These are phyloP conservation scores for Lottia gigantea DNA, from an alignment of 2,888 invertebrate genomes.

Conservation along the genomic window DNA sequence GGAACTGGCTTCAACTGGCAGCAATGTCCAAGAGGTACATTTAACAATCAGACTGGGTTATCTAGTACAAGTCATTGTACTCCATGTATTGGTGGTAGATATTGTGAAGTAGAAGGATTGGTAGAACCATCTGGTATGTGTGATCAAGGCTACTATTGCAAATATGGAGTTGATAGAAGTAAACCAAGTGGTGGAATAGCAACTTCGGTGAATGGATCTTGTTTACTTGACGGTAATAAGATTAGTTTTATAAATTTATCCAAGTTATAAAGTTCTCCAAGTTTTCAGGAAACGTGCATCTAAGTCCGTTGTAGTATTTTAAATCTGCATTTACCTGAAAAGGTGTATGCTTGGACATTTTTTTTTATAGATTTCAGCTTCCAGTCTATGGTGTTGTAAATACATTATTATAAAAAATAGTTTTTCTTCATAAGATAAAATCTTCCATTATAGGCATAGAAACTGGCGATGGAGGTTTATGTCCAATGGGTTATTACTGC, in stretches of 20 bases:
- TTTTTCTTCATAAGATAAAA: too few relatives aligned
- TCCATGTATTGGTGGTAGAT: constrained; percentile 60
- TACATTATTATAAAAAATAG: too few relatives aligned
- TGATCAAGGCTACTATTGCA: constrained; percentile 61
- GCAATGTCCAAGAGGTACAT: constrained; percentile 61
- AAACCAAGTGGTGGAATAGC: constrained; percentile 45
- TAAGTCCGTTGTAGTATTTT: too few relatives aligned
- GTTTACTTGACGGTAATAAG: constrained; percentile 34
- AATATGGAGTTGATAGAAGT: constrained; percentile 58
- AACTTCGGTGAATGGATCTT: constrained; percentile 37
- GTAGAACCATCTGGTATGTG: constrained; percentile 50
- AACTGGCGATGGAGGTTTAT: constrained; percentile 60
- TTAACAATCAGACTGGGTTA: constrained; percentile 61
- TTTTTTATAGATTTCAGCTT: too few relatives aligned
- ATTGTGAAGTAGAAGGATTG: constrained; percentile 46
- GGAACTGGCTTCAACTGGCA: constrained; percentile 62
- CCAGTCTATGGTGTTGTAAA: too few relatives aligned
- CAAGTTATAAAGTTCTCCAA: too few relatives aligned
- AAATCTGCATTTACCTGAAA: too few relatives aligned
- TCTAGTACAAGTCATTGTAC: constrained; percentile 49
- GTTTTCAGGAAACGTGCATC: too few relatives aligned
- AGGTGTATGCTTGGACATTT: too few relatives aligned
- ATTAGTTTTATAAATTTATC: too few relatives aligned
- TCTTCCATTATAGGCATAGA: constrained; percentile 47
- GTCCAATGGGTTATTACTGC: constrained; percentile 59